Percentiles rank a stretch among this genome's conserved stretches.
Conservation (phyloP, 2,888 invertebrate species). For the Tipula lateralis region DNA sequence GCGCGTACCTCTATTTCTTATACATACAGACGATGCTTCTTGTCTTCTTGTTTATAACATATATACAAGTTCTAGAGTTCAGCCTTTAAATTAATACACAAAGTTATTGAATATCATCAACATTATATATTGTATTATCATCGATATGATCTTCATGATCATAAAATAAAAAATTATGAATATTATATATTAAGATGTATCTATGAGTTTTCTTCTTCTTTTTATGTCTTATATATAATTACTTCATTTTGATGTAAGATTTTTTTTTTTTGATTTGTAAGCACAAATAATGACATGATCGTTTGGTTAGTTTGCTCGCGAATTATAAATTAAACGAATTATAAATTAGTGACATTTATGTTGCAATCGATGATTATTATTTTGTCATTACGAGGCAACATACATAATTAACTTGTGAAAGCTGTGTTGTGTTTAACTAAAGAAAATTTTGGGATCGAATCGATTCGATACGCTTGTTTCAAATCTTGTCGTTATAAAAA, state of each 20-base stretch:
- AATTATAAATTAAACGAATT: neutral
- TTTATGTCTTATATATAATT: neutral
- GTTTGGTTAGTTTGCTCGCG: no score
- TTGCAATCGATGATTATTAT: neutral
- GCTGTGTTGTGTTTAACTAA: neutral
- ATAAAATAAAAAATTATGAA: neutral
- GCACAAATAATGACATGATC: neutral
- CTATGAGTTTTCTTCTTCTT: neutral
- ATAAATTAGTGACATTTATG: neutral
- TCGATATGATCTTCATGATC: neutral
- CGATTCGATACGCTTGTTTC: neutral
- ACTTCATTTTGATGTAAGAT: neutral
- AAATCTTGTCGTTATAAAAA: neutral
- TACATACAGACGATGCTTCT: neutral
- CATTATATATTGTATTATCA: neutral
- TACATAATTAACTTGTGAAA: neutral
- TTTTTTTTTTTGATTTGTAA: neutral
- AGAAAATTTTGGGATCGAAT: neutral
- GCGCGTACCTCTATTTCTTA: neutral
- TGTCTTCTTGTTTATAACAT: no score
- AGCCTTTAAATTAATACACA: neutral
- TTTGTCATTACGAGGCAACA: conserved; percentile 12
- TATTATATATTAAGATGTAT: neutral
- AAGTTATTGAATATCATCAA: neutral
- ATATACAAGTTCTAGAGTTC: no score